Conservation (phyloP, 2,797 vertebrate species). For the Picus viridis region DNA sequence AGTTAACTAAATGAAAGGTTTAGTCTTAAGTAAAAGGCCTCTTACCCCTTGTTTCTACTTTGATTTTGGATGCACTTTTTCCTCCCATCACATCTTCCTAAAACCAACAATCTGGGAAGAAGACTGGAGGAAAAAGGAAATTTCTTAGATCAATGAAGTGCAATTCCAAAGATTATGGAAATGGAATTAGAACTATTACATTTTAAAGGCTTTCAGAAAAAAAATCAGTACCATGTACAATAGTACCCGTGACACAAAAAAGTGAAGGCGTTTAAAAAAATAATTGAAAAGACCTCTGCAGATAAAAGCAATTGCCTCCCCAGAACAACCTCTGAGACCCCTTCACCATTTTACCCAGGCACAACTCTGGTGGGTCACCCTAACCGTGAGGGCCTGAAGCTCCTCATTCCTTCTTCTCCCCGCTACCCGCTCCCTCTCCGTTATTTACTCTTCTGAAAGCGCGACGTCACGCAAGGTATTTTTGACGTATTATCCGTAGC, state of each 20-base stretch:
- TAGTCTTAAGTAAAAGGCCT: constrained; percentile 76
- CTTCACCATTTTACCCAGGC: not conserved
- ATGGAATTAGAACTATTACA: constrained; percentile 49
- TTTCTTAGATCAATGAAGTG: constrained; percentile 71
- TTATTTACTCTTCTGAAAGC: not conserved
- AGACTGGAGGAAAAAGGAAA: constrained; percentile 76
- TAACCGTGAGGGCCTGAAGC: not conserved
- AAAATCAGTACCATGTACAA: not conserved
- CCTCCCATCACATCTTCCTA: constrained; percentile 76
- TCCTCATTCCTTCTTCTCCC: not conserved
- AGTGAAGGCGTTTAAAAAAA: not conserved
- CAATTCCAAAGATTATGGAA: constrained; percentile 54
- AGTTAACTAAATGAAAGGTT: constrained; percentile 63
- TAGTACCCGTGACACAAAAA: not conserved
- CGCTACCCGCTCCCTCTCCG: not conserved
- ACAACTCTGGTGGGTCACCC: not conserved
- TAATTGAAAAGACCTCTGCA: not conserved
- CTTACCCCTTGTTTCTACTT: constrained; percentile 75
- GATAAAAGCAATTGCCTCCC: not conserved
- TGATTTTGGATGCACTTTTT: constrained; percentile 75
- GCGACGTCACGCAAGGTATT: accelerated
- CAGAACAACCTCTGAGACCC: not conserved
- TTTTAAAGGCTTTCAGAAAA: not conserved
- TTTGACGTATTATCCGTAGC: not conserved
- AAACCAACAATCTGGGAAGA: constrained; percentile 75